Conservation (phyloP, 2,797 vertebrate species). For the Morelia viridis region DNA sequence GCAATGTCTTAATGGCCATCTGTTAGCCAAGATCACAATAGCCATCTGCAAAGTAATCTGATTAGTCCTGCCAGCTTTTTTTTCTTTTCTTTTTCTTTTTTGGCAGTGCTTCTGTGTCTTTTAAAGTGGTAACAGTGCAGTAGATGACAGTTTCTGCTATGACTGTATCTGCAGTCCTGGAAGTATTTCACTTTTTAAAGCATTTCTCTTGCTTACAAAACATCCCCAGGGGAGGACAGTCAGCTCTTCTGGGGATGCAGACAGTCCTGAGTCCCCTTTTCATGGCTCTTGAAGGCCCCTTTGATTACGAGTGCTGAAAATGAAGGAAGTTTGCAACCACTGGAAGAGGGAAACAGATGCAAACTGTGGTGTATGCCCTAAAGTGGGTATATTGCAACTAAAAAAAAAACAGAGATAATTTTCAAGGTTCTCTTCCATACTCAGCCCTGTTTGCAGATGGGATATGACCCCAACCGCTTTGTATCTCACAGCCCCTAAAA, state of each 20-base stretch:
- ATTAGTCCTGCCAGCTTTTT: neutral
- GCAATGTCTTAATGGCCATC: neutral
- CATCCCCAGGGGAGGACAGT: neutral
- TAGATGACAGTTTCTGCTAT: neutral
- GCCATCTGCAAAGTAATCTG: neutral
- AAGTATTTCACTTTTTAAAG: neutral
- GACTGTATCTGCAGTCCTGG: neutral
- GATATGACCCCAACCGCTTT: neutral
- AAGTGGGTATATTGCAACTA: neutral
- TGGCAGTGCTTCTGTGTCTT: neutral
- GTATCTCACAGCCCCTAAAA: neutral
- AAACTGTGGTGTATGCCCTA: neutral
- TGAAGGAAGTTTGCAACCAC: neutral
- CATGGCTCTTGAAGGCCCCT: neutral
- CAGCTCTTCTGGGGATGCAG: neutral
- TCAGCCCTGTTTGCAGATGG: neutral
- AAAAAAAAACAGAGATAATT: neutral
- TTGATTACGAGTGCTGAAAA: neutral
- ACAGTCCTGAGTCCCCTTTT: neutral
- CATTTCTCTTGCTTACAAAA: neutral
- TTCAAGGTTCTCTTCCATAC: neutral
- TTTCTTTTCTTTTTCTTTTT: no score
- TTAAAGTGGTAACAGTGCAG: neutral
- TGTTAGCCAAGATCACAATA: neutral
- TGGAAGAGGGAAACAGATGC: neutral